Conservation (phyloP, 1,140 invertebrate genomes). For the Saxidomus purpurata region DNA sequence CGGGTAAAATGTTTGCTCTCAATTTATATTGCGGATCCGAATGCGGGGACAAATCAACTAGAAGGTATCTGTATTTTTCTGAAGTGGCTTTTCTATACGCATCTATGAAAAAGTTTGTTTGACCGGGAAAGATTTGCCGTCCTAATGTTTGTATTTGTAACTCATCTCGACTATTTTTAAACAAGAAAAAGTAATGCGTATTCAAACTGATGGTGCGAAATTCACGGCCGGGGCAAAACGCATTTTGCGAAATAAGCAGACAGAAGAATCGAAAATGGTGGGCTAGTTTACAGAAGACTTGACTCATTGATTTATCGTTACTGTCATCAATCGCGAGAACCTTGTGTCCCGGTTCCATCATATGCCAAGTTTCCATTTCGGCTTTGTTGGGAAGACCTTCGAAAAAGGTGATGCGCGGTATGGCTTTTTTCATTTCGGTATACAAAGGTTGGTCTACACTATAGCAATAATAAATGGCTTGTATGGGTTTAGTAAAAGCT, state of each 20-base stretch:
- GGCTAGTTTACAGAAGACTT: constrained; percentile 13
- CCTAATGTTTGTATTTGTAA: constrained; percentile 39
- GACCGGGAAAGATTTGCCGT: constrained; percentile 33
- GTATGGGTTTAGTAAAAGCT: constrained; percentile 32
- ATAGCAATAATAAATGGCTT: constrained; percentile 51
- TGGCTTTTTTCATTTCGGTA: constrained; percentile 25
- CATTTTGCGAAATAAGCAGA: constrained; percentile 41
- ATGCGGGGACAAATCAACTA: constrained; percentile 44
- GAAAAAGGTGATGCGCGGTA: constrained; percentile 8
- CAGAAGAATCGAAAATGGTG: constrained; percentile 10
- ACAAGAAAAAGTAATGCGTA: constrained; percentile 44
- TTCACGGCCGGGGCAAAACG: constrained; percentile 40
- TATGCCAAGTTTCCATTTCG: constrained; percentile 28
- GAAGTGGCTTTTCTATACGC: constrained; percentile 48
- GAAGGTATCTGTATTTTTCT: constrained; percentile 45
- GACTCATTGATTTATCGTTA: background rate
- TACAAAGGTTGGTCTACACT: constrained; percentile 39
- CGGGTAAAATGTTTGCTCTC: constrained; percentile 44
- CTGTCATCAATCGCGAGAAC: constrained; percentile 15
- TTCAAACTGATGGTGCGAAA: constrained; percentile 34
- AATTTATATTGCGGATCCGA: constrained; percentile 47
- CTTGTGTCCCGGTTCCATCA: constrained; percentile 34
- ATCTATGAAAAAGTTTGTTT: constrained; percentile 52
- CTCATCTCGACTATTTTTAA: constrained; percentile 46
- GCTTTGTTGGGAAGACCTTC: constrained; percentile 17